Base-by-base conservation (phyloP, 2,888 invertebrate genomes). In the Eilema griseolum region DNA sequence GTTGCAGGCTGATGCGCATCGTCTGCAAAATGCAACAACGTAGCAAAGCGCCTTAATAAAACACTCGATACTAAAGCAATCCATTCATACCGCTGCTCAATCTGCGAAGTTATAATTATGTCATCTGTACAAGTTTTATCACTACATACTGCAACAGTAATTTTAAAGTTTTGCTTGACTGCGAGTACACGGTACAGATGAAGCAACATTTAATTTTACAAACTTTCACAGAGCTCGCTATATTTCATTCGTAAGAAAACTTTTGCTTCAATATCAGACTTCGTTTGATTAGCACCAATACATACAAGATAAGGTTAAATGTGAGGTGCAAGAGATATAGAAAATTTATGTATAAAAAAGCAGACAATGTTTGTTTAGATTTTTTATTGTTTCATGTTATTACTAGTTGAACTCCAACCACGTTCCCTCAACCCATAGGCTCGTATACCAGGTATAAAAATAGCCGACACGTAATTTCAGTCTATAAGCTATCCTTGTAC, bases 221-320 rank as follows among this genome's bases (percentile, higher is more conserved):
- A 41, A 62, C 62, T 41, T 33, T 33, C 3, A 62, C 16, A 10
- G 23, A 41, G 33, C 37, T 62, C 20, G 1, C 24, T 24, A 24
- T 24, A 61, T 37, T 37, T 37, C 31, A 23, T 23, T 62, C 37
- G 61, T 24, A 62, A 33, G 37, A 62, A 24, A 62, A 62, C 37
- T 62, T 62, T 24, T 62, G 20, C 16, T 1, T 16, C 2, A 41
- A 41, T 41, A 37, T 37, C 23, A 7, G 14, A 8, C 33, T 33
- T 37, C 33, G 33, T 61, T 33, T 14, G 24, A 41, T 24, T 37
- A 24, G 14, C 16, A 14, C 20, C 3, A 5, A 46, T 46, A 20
- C 5, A 46, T 24, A 62, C 3, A 37, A 0, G 1, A 14, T 37
- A 7, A 8, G 28, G 28, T 28, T 28, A 28, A 28, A 28, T 28